These are phyloP conservation scores for Apantesis nais DNA, from an alignment of 2,888 invertebrate genomes.

Conservation along the genomic window DNA sequence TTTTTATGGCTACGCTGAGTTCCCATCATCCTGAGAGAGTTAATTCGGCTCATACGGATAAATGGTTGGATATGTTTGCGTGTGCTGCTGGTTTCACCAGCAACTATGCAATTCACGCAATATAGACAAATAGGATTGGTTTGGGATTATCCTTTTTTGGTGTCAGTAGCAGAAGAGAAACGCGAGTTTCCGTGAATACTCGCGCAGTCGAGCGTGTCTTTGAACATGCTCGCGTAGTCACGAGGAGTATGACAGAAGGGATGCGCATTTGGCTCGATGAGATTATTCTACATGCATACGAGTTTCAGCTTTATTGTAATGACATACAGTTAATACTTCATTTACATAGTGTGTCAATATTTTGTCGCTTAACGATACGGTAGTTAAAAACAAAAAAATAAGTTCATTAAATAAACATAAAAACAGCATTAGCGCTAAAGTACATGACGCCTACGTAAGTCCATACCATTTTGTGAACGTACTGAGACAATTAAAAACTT, in stretches of 20 bases:
- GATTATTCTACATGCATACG: not conserved
- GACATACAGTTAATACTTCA: not conserved
- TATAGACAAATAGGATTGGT: no score
- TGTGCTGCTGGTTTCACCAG: no score
- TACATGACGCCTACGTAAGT: not conserved
- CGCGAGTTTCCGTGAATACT: not conserved
- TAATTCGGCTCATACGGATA: no score
- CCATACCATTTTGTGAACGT: not conserved
- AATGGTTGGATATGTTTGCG: no score
- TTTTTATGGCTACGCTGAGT: no score
- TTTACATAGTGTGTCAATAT: not conserved
- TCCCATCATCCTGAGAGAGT: no score
- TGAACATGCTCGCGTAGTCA: not conserved
- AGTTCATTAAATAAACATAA: slow-evolving; percentile 1
- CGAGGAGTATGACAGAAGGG: not conserved
- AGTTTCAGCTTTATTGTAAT: not conserved
- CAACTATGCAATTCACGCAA: no score
- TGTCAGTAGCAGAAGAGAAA: not conserved
- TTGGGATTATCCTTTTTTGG: no score
- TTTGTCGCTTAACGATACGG: not conserved
- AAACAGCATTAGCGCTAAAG: not conserved
- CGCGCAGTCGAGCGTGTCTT: not conserved
- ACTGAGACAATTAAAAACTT: not conserved
- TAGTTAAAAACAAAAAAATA: not conserved
- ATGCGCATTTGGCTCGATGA: not conserved